These are phyloP conservation scores for Montipora efflorescens DNA, from an alignment of 64 coral and sea anemone genomes.

Conservation along the genomic window DNA sequence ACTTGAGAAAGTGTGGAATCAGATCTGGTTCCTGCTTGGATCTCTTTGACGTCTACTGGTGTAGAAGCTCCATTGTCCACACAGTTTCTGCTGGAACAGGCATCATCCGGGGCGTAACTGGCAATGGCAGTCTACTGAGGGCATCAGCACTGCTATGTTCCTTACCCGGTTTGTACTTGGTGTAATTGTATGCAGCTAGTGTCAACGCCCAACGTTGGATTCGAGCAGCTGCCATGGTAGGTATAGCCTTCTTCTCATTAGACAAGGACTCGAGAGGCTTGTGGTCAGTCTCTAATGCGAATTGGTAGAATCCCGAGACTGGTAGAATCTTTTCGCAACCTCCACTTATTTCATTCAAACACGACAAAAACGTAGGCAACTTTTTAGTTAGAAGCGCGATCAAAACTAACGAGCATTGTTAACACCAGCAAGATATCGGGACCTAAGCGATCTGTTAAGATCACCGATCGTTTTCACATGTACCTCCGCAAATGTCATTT, in stretches of 20 bases:
- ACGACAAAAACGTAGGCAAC: too few species aligned
- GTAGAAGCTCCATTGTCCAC: background rate
- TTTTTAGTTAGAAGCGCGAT: too few species aligned
- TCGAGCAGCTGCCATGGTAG: constrained; percentile 16
- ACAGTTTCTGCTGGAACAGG: background rate
- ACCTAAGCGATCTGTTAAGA: too few species aligned
- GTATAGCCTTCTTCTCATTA: background rate
- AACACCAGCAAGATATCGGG: too few species aligned
- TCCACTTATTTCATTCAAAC: too few species aligned
- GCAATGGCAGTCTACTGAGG: constrained; percentile 10
- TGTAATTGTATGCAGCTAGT: constrained; percentile 16
- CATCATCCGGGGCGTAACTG: background rate
- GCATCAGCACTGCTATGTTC: background rate
- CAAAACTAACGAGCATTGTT: too few species aligned
- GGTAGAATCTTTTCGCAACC: too few species aligned
- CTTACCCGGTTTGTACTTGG: background rate
- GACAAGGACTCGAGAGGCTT: background rate
- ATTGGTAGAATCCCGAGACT: too few species aligned
- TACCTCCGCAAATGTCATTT: too few species aligned
- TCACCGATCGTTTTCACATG: too few species aligned
- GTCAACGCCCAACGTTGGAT: constrained; percentile 38
- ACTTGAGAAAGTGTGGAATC: background rate
- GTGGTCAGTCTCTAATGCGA: background rate
- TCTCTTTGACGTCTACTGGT: background rate
- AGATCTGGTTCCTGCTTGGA: too few species aligned